Evolutionary conservation across 30 jellyfish, hydroid and myxozoan species (phyloP), one percentile per base, ranked within the genome.

Genomic region (Clytia hemisphaerica): DNA sequence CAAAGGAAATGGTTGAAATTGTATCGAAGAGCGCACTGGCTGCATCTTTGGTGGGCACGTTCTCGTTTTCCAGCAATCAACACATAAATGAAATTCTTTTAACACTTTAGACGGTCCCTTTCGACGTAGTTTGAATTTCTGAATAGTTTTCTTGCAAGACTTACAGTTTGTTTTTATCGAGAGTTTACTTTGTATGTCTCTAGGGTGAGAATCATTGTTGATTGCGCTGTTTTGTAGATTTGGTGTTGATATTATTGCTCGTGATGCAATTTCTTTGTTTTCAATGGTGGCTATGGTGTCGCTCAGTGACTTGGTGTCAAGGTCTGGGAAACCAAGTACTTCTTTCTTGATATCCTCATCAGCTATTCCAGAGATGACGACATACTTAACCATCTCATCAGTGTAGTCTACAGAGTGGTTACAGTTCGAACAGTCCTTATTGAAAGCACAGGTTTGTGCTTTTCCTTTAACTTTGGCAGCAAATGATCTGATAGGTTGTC

Each of bases 391-490:
- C 24, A 51, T 51, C 0, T 1, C 66, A 16, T 51, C 66, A 10
- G 66, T 51, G 24, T 12, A 51, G 0, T 51, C 66, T 24, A 51
- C 30, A 12, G 16, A 31, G 14, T 51, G 66, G 30, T 22, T 15
- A 51, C 66, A 51, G 14, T 14, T 0, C 16, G 66, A 12, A 24
- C 66, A 51, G 24, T 21, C 66, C 66, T 51, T 51, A 10, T 21
- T 51, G 28, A 51, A 51, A 0, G 66, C 16, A 51, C 66, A 51
- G 30, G 24, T 31, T 22, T 51, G 66, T 22, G 66, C 66, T 51
- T 51, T 51, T 10, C 66, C 66, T 31, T 51, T 51, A 15, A 57
- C 70, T 32, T 57, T 57, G 53, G 70, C 48, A 4, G 29, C 70
- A 21, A 57, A 57, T 21, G 70, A 1, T n/a, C 55, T 37, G 16